phyloP scores from a whole-genome alignment of 1,140 invertebrate genomes.

The Lerema accius region DNA sequence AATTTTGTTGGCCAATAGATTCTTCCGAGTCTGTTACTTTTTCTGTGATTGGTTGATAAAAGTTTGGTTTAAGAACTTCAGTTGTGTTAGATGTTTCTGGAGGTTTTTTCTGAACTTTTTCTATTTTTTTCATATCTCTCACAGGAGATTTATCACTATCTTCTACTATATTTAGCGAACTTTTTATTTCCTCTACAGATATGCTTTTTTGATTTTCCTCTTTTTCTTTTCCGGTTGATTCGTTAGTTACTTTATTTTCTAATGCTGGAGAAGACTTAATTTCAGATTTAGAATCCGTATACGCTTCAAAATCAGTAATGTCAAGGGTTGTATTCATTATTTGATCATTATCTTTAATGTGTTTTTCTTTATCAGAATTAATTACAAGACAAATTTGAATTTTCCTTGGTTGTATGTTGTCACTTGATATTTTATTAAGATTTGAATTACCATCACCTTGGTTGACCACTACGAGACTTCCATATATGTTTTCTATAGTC shows the following conservation, averaged over 20 bases:
- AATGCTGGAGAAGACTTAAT: not conserved
- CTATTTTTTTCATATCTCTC: slow-evolving; percentile 6
- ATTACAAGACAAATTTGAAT: slow-evolving; percentile 74
- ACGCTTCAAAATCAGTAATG: slow-evolving; percentile 59
- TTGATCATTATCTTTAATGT: slow-evolving; percentile 28
- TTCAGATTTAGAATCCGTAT: slow-evolving; percentile 32
- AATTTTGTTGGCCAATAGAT: slow-evolving; percentile 4
- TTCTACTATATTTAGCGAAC: not conserved
- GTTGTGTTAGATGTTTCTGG: not conserved
- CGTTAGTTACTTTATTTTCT: slow-evolving; percentile 8
- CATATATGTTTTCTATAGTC: slow-evolving; percentile 70
- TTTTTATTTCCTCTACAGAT: not conserved
- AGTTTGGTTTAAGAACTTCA: slow-evolving; percentile 44
- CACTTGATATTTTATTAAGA: slow-evolving; percentile 31
- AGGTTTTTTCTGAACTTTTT: slow-evolving; percentile 5
- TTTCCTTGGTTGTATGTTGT: slow-evolving; percentile 60
- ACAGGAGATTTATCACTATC: not conserved
- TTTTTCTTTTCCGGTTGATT: slow-evolving; percentile 9
- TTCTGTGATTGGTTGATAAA: slow-evolving; percentile 50
- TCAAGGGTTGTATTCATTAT: slow-evolving; percentile 38
- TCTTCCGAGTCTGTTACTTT: slow-evolving; percentile 18
- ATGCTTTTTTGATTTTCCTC: slow-evolving; percentile 13
- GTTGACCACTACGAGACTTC: slow-evolving; percentile 62
- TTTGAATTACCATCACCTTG: slow-evolving; percentile 48
- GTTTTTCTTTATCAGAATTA: slow-evolving; percentile 58